Base-by-base conservation (phyloP, 2,888 invertebrate genomes). In the Cheiracanthium punctorium region DNA sequence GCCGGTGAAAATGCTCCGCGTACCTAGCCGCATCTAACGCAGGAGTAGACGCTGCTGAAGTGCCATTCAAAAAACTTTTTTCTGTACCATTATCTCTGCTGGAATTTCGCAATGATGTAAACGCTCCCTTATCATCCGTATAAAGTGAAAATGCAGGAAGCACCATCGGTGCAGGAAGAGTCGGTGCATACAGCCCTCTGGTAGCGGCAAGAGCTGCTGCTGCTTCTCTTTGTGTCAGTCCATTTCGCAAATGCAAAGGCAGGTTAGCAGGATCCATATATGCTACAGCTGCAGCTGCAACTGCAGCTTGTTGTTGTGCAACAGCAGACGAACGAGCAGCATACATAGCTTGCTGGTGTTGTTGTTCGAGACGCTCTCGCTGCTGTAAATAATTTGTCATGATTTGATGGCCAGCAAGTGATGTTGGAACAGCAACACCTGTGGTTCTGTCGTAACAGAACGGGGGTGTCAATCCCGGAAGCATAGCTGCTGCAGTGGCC, bases 71-170 rank as follows among this genome's bases (percentile, higher is more conserved):
- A 37, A 67, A 82, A 58, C 30, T 69, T 30, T 75, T 82, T 1
- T 88, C 81, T 10, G 67, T 30, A 12, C 77, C 73, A 24, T 58
- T 64, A n/a, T 37, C 52, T 4, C 43, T 67, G 1, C 52, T 30
- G 14, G 84, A 52, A 65, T 86, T 80, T n/a, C 88, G 58, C 17
- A 88, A 28, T 0, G 88, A 81, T 14, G 81, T 85, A 43, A 88
- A 88, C 10, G 88, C 88, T 1, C 88, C 88, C 64, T 88, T 88
- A 17, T 88, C 88, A 65, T 88, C 88, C 10, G 88, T 80, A 43
- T 80, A 88, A 4, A 88, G 69, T 8, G 88, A 85, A 52, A 80
- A 87, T 10, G 86, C 87, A 20, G 88, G 88, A 30, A 88, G 76
- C 48, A 85, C 80, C 81, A 88, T 80, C 1, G 85, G 80, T 4